phyloP scores from a whole-genome alignment of 2,888 invertebrate genomes.

The Parnassius mnemosyne region DNA sequence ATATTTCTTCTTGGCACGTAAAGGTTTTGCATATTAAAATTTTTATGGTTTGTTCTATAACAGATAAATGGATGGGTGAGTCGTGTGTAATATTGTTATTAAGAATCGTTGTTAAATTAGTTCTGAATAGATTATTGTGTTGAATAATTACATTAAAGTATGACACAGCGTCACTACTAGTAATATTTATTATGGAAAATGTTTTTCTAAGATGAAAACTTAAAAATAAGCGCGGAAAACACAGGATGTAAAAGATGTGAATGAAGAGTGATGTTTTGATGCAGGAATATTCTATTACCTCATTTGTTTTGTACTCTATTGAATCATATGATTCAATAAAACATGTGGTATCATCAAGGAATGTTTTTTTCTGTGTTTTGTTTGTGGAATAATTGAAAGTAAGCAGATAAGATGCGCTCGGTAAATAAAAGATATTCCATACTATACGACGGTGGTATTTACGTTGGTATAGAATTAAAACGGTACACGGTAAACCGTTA shows the following conservation, averaged over 20 bases:
- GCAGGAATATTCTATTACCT: slow-evolving; percentile 14
- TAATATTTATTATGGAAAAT: slow-evolving; percentile 6
- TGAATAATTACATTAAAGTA: not conserved
- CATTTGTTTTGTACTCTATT: slow-evolving; percentile 22
- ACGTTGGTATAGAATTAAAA: too few species aligned
- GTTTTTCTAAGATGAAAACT: not conserved
- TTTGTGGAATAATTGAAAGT: not conserved
- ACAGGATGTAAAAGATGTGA: slow-evolving; percentile 10
- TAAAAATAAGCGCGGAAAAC: slow-evolving; percentile 12
- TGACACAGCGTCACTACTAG: not conserved
- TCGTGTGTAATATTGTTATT: too few species aligned
- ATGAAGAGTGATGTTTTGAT: slow-evolving; percentile 12
- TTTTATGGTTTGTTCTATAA: too few species aligned
- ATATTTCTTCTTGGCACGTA: too few species aligned
- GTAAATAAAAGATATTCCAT: too few species aligned
- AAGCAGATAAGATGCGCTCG: not conserved
- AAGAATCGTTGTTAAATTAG: not conserved
- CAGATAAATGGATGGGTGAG: too few species aligned
- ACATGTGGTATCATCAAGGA: slow-evolving; percentile 9
- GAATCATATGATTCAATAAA: slow-evolving; percentile 19
- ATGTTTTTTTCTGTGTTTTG: slow-evolving; percentile 11
- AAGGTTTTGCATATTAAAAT: too few species aligned
- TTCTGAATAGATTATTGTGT: not conserved
- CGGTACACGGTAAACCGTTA: too few species aligned
- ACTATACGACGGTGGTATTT: too few species aligned